Conservation (phyloP, 2,888 invertebrate genomes). For the Balanococcus diminutus region DNA sequence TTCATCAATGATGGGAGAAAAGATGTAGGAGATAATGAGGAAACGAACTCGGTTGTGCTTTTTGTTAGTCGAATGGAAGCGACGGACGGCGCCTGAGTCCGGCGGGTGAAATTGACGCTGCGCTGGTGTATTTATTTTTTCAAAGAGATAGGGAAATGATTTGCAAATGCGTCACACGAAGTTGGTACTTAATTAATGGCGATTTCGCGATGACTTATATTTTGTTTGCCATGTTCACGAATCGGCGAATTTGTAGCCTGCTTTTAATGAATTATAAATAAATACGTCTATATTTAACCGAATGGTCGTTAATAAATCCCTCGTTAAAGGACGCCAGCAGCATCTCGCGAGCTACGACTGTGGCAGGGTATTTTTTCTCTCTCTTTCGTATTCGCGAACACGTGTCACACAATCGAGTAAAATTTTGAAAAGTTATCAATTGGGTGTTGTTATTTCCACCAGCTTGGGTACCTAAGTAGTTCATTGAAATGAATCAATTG, state of each 20-base stretch:
- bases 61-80: not conserved
- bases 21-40: not conserved
- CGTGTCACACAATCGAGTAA: not conserved
- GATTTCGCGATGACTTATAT: not conserved
- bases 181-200: not conserved
- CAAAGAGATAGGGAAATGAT: not conserved
- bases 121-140: not conserved
- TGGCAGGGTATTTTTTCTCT: not conserved
- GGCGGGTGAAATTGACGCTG: not conserved
- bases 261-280: slow-evolving; percentile 29
- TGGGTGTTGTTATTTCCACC: not conserved
- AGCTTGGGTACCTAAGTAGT: too few species aligned
- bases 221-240: not conserved
- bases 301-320: slow-evolving; percentile 4
- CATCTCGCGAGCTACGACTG: not conserved
- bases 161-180: not conserved
- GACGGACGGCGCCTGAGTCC: not conserved
- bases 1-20: too few species aligned
- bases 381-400: not conserved
- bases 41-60: not conserved
- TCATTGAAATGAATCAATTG: too few species aligned
- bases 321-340: not conserved
- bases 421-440: not conserved
- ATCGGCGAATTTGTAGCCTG: not conserved
- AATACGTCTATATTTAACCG: slow-evolving; percentile 26